Evolutionary conservation across 2,888 invertebrate species (phyloP).

Genomic region (Sabatieria punctata): DNA sequence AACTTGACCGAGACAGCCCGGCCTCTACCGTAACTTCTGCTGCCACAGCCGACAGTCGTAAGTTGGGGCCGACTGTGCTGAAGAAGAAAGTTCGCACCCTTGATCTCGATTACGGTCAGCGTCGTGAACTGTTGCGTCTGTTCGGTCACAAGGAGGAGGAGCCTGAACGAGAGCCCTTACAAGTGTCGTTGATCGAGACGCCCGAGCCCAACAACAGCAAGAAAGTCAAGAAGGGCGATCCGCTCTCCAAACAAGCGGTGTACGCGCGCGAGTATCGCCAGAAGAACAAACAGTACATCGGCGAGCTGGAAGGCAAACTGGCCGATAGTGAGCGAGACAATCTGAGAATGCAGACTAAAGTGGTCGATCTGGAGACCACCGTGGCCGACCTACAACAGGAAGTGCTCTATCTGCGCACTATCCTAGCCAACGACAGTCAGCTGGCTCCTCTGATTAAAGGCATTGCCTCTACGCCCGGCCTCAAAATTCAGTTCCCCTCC

Average conservation of each 20-base stretch:
- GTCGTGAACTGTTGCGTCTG: too few relatives aligned
- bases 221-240: too few relatives aligned
- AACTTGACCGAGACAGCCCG: too few relatives aligned
- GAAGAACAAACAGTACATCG: constrained; percentile 17
- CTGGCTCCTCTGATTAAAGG: not conserved
- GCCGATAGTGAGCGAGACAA: not conserved
- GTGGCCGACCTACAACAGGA: not conserved
- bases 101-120: too few relatives aligned
- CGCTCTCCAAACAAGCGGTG: constrained; percentile 18
- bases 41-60: too few relatives aligned
- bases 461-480: not conserved
- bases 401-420: not conserved
- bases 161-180: too few relatives aligned
- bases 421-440: not conserved
- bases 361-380: not conserved
- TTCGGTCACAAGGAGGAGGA: too few relatives aligned
- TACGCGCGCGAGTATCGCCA: constrained; percentile 20
- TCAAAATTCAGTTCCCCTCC: not conserved
- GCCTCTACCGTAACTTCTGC: too few relatives aligned
- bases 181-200: too few relatives aligned
- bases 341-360: not conserved
- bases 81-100: too few relatives aligned
- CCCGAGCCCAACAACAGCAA: too few relatives aligned
- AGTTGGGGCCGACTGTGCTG: too few relatives aligned
- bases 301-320: not conserved